A percentile compares a stretch with the other conserved stretches of the same genome.
Evolutionary conservation across 2,888 invertebrate genomes (phyloP).

Genomic region (Rutpela maculata): DNA sequence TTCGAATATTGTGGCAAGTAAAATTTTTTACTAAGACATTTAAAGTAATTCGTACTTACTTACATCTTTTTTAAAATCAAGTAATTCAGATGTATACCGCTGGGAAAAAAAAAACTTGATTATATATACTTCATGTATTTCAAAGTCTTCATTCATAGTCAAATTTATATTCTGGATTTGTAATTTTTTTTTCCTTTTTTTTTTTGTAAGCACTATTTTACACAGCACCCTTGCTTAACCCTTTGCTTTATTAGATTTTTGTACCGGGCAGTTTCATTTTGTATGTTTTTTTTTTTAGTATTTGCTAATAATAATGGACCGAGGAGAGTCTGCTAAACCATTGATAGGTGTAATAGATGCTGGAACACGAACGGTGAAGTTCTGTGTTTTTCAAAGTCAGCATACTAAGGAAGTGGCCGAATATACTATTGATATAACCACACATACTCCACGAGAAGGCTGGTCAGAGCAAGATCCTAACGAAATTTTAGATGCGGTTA

Average conservation of each 20-base stretch:
- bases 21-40: too few relatives aligned
- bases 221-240: too few relatives aligned
- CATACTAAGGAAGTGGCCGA: constrained; percentile 87
- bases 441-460: constrained; percentile 89
- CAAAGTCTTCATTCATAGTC: too few relatives aligned
- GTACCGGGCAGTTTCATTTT: not conserved
- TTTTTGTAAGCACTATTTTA: too few relatives aligned
- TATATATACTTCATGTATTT: not conserved
- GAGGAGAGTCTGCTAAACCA: constrained; percentile 24
- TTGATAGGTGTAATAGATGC: constrained; percentile 95
- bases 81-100: too few relatives aligned
- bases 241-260: too few relatives aligned
- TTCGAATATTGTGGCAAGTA: too few relatives aligned
- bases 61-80: too few relatives aligned
- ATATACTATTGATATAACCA: constrained; percentile 87
- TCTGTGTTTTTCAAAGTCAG: constrained; percentile 85
- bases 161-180: too few relatives aligned
- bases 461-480: constrained; percentile 96
- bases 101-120: too few relatives aligned
- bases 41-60: too few relatives aligned
- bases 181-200: too few relatives aligned
- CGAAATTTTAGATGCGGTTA: constrained; percentile 88
- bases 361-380: constrained; percentile 87
- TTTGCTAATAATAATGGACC: constrained; percentile 31
- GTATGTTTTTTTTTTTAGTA: constrained; percentile 21